phyloP scores from a whole-genome alignment of 2,797 vertebrate species.

The Steatocranus sp. region DNA sequence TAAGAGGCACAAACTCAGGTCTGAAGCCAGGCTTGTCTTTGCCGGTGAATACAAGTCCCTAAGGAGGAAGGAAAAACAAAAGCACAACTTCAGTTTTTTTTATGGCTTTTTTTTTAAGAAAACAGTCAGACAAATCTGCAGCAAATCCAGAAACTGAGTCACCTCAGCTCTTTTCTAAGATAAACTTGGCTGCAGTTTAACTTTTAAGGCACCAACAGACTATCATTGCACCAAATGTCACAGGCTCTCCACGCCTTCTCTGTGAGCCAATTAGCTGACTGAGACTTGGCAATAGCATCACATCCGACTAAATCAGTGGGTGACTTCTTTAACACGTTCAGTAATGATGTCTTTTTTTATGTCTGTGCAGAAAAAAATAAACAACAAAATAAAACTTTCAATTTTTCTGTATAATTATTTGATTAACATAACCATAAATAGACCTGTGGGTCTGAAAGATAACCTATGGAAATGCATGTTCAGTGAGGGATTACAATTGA shows the following conservation, averaged over 20 bases:
- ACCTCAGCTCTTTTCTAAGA: neutral
- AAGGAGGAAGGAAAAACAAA: conserved; percentile 13
- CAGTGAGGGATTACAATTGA: neutral
- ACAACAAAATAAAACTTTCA: neutral
- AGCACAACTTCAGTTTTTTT: neutral
- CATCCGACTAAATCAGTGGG: neutral
- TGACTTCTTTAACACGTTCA: neutral
- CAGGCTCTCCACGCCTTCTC: neutral
- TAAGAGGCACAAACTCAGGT: conserved; percentile 71
- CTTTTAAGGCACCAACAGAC: neutral
- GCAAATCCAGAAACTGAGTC: conserved; percentile 7
- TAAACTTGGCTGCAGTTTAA: neutral
- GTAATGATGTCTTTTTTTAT: neutral
- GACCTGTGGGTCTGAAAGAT: neutral
- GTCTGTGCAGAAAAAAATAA: neutral
- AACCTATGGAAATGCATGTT: neutral
- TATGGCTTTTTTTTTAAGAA: neutral
- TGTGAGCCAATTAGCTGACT: neutral
- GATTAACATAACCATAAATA: neutral
- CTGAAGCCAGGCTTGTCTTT: conserved; percentile 61
- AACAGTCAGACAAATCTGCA: conserved; percentile 21
- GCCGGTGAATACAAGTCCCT: conserved; percentile 53
- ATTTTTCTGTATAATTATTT: neutral
- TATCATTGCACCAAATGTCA: neutral
- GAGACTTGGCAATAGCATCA: neutral